phyloP scores from a whole-genome alignment of 2,888 invertebrate genomes.

The Lepidocyrtinus sp. region DNA sequence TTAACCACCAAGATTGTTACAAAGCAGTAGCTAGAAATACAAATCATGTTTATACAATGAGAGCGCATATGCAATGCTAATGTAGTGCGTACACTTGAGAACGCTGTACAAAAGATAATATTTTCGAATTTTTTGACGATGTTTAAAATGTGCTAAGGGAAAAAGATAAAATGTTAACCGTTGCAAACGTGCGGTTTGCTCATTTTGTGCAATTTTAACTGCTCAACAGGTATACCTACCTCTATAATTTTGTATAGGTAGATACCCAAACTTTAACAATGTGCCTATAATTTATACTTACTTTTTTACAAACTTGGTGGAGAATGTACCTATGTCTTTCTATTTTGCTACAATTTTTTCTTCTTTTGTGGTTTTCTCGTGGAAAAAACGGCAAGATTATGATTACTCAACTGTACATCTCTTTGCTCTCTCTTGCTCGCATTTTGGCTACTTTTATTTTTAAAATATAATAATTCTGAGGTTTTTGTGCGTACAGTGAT shows the following conservation, averaged over 20 bases:
- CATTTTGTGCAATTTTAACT: conserved; percentile 56
- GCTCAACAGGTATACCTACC: conserved; percentile 22
- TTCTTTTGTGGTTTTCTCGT: conserved; percentile 45
- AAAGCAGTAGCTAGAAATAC: background rate
- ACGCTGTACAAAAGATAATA: background rate
- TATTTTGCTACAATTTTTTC: conserved; percentile 22
- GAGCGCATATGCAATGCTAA: background rate
- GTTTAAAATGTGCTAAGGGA: conserved; percentile 15
- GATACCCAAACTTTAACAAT: background rate
- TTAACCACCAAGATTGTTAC: conserved; percentile 3
- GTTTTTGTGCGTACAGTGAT: conserved; percentile 25
- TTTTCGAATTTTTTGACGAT: conserved; percentile 2
- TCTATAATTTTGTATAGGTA: conserved; percentile 7
- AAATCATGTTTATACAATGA: background rate
- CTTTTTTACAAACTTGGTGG: no score
- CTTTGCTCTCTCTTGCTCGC: background rate
- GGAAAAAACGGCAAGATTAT: conserved; percentile 51
- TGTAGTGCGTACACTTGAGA: background rate
- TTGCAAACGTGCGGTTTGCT: conserved; percentile 59
- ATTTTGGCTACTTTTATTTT: background rate
- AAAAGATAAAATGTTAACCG: conserved; percentile 43
- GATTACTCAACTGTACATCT: conserved; percentile 58
- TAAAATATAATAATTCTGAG: conserved; percentile 7
- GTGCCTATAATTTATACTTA: conserved; percentile 18
- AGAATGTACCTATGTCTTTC: conserved; percentile 17